phyloP scores from a whole-genome alignment of 2,113 vertebrate species.

The Nothobranchius furzeri region DNA sequence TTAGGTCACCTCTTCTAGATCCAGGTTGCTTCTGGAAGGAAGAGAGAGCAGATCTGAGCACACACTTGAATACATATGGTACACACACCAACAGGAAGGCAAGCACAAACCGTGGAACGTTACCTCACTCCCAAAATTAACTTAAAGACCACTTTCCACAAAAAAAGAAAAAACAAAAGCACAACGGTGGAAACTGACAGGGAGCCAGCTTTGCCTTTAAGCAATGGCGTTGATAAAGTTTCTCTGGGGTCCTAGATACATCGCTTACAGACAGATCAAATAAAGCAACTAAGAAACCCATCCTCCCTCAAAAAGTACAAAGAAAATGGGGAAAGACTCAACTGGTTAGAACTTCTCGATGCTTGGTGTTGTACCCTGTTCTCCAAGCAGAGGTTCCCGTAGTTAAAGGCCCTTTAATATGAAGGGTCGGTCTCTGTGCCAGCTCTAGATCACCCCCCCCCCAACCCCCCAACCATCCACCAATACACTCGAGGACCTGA shows the following conservation, averaged over 20 bases:
- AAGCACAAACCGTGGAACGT: constrained; percentile 64
- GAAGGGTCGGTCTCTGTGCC: constrained; percentile 71
- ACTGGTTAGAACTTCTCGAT: constrained; percentile 57
- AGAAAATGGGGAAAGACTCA: constrained; percentile 30
- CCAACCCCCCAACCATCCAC: background rate
- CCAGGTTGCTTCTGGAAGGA: constrained; percentile 9
- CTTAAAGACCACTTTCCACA: constrained; percentile 56
- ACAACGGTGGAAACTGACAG: constrained; percentile 75
- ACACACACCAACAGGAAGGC: constrained; percentile 73
- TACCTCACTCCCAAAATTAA: constrained; percentile 65
- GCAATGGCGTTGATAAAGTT: constrained; percentile 70
- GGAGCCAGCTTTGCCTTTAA: constrained; percentile 64
- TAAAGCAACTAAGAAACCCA: constrained; percentile 50
- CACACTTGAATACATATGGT: constrained; percentile 67
- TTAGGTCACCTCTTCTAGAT: constrained; percentile 58
- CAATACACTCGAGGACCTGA: constrained; percentile 33
- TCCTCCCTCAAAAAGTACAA: constrained; percentile 10
- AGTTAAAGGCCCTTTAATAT: constrained; percentile 78
- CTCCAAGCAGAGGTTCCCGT: constrained; percentile 71
- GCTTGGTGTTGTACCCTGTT: constrained; percentile 72
- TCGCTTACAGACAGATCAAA: constrained; percentile 59
- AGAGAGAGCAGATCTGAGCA: constrained; percentile 56
- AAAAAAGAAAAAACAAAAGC: constrained; percentile 60
- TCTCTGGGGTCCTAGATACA: constrained; percentile 49
- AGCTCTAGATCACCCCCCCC: constrained; percentile 24